Evolutionary conservation across 2,797 vertebrate genomes (phyloP).

Genomic region (Sebastes itinus): DNA sequence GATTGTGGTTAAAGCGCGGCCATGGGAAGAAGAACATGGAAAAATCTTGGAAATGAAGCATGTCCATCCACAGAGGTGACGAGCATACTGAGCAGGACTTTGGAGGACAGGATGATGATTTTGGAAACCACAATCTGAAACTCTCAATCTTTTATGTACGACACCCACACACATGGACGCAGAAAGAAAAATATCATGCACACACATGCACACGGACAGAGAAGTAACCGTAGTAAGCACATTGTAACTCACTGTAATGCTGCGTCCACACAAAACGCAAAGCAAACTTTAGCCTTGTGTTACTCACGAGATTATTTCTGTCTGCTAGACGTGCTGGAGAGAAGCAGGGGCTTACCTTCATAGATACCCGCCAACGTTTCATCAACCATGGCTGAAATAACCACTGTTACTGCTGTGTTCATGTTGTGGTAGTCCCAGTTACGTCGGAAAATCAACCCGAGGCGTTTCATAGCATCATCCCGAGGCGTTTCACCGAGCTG

Average conservation of each 20-base stretch:
- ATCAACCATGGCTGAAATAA: background rate
- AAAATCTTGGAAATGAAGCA: constrained; percentile 38
- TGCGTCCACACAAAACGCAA: background rate
- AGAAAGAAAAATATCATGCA: background rate
- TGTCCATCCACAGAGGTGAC: constrained; percentile 50
- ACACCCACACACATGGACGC: background rate
- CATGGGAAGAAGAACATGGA: constrained; percentile 56
- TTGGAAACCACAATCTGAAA: constrained; percentile 50
- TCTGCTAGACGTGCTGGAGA: background rate
- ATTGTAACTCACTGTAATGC: background rate
- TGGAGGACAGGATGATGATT: constrained; percentile 44
- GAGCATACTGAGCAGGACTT: constrained; percentile 49
- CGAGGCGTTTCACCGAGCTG: background rate
- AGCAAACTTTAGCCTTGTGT: no score
- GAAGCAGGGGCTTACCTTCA: background rate
- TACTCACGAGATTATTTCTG: no score
- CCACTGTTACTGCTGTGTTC: no score
- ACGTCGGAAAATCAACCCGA: no score
- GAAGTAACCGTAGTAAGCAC: background rate
- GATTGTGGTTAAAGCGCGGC: constrained; percentile 52
- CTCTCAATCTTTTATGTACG: background rate
- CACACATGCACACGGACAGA: background rate
- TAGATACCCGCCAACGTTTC: background rate
- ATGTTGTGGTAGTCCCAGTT: no score
- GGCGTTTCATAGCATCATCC: no score